A percentile compares a stretch with the other conserved stretches of the same genome.
Conservation (phyloP, 2,113 vertebrate species). For the Ibidorhyncha struthersii region DNA sequence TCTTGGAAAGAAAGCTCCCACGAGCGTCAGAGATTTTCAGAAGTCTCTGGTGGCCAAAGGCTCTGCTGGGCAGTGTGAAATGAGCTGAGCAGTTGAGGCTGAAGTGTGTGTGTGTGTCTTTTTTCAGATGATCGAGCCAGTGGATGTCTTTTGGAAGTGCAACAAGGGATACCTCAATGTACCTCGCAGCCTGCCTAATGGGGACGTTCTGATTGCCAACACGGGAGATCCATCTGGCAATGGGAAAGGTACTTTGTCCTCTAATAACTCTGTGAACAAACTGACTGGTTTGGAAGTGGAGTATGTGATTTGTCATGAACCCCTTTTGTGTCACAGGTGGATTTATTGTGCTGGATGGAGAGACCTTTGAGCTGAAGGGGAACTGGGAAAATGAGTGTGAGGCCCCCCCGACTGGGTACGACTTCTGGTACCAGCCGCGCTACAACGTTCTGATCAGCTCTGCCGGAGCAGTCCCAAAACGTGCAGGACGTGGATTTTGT, state of each 20-base stretch:
- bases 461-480: conserved; percentile 78
- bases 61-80: background rate
- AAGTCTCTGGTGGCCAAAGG: background rate
- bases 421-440: conserved; percentile 92
- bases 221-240: background rate
- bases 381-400: conserved; percentile 87
- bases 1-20: no score
- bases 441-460: conserved; percentile 93
- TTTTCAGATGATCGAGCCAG: background rate
- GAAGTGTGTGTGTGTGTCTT: accelerated
- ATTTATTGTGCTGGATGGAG: conserved; percentile 88
- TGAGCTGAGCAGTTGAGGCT: background rate
- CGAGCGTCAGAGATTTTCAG: accelerated
- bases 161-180: background rate
- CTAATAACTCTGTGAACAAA: accelerated
- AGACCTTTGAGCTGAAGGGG: conserved; percentile 87
- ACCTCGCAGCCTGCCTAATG: background rate
- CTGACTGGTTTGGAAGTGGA: accelerated
- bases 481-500: conserved; percentile 75
- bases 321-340: conserved; percentile 73
- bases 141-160: conserved; percentile 40
- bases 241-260: background rate
- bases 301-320: accelerated
- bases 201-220: background rate
- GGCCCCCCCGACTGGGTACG: conserved; percentile 76